Base-by-base conservation (phyloP, 2,888 invertebrate genomes). In the Cheilosia soror region DNA sequence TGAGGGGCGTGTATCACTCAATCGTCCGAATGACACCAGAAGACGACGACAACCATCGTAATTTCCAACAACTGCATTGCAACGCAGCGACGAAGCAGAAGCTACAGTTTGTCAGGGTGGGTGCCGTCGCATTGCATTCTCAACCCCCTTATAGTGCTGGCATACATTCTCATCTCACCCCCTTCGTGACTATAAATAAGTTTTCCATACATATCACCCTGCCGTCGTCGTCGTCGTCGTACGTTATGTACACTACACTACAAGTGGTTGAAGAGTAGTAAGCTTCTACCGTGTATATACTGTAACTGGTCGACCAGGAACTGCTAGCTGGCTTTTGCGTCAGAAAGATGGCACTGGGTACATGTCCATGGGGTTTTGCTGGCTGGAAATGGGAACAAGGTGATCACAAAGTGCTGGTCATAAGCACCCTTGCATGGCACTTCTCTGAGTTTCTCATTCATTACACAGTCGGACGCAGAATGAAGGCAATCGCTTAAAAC, bases 11-110 rank as follows among this genome's bases (percentile, higher is more conserved):
- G 51, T 29, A 69, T 84, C 79, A 69, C 51, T 79, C 79, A 84
- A 44, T 69, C 73, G 63, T 69, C 68, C 68, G 42, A 57, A 44
- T 77, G 77, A 83, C 78, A 72, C 47, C 58, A 68, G 57, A 79
- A 68, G 73, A 63, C 78, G 40, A 62, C 68, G 57, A 62, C 55
- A 7, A 65, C 53, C 29, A 49, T 63, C 71, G 72, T 55, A 69
- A 78, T 63, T 42, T 55, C 66, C 40, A 73, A 83, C 62, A 79
- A 77, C 82, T 78, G 79, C 73, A 83, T 79, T 79, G 83, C 83
- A 83, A 79, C 83, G 83, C 68, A 78, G 78, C 79, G 69, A 75
- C 84, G 75, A 69, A 75, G 79, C 75, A 75, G 84, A 79, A 75
- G 68, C 55, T 47, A 68, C 49, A 58, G 53, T 68, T 53, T 51